These are phyloP conservation scores for Mastomys coucha DNA, from an alignment of 2,113 vertebrate species.

Conservation along the genomic window DNA sequence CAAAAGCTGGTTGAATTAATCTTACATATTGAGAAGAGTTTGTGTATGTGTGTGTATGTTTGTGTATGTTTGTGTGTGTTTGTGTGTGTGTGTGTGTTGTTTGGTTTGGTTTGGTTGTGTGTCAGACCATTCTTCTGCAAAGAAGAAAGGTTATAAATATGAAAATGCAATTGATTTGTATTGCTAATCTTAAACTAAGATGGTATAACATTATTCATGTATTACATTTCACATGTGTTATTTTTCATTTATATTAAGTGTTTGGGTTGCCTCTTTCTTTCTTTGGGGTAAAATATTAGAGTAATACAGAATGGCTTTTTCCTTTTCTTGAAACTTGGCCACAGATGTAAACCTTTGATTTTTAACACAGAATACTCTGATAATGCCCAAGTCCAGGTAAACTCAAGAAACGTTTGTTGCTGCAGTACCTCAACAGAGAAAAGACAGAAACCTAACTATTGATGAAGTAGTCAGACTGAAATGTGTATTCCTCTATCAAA, in stretches of 20 bases:
- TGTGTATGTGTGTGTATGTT: too few species aligned
- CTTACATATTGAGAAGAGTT: background rate
- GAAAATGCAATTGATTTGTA: conserved; percentile 20
- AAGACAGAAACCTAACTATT: background rate
- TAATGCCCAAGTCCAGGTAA: background rate
- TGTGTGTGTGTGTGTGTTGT: too few species aligned
- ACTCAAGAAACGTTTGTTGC: background rate
- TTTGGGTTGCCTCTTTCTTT: background rate
- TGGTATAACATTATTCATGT: conserved; percentile 10
- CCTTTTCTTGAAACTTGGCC: background rate
- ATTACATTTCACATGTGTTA: background rate
- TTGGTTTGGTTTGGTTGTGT: background rate
- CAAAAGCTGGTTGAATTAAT: background rate
- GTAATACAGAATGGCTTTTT: background rate
- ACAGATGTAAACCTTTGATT: background rate
- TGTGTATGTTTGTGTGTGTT: too few species aligned
- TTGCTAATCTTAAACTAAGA: background rate
- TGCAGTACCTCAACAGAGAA: background rate
- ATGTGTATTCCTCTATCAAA: conserved; percentile 63
- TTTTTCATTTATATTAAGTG: background rate
- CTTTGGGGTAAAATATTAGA: background rate
- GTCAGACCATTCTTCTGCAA: background rate
- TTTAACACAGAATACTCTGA: background rate
- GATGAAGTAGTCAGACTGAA: conserved; percentile 63
- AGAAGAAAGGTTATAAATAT: background rate